Conservation (phyloP, 2,113 vertebrate genomes). For the Paralichthys olivaceus region DNA sequence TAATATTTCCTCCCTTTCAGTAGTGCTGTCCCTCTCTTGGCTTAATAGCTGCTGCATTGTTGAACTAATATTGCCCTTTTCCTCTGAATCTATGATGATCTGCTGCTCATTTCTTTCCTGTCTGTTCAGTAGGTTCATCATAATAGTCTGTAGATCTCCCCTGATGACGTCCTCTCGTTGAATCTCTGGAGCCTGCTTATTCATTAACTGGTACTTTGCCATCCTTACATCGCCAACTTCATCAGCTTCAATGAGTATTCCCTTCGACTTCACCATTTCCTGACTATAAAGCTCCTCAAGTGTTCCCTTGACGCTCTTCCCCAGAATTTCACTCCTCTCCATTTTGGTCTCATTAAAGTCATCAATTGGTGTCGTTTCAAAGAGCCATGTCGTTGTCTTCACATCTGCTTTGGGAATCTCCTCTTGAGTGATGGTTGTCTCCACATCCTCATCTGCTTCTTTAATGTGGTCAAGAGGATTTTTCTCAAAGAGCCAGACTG, state of each 20-base stretch:
- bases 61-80: constrained; percentile 88
- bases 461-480: constrained; percentile 88
- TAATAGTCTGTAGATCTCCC: constrained; percentile 88
- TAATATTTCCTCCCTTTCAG: constrained; percentile 88
- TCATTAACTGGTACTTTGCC: constrained; percentile 94
- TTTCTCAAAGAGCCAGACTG: constrained; percentile 94
- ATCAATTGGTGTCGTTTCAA: constrained; percentile 92
- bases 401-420: constrained; percentile 89
- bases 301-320: constrained; percentile 91
- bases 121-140: constrained; percentile 88
- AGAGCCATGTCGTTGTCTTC: constrained; percentile 91
- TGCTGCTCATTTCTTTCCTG: constrained; percentile 78
- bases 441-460: constrained; percentile 78
- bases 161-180: constrained; percentile 90
- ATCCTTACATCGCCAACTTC: constrained; percentile 92
- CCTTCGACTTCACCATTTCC: constrained; percentile 88
- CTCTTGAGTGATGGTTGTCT: constrained; percentile 71
- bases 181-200: constrained; percentile 87
- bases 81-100: constrained; percentile 86
- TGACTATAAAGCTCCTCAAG: constrained; percentile 89
- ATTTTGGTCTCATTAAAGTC: constrained; percentile 86
- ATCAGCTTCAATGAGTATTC: constrained; percentile 90
- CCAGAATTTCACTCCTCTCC: constrained; percentile 87
- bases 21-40: constrained; percentile 77
- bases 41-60: constrained; percentile 88